phyloP scores from a whole-genome alignment of 30 jellyfish, hydroid and myxozoan genomes.

The Morbakka virulenta region DNA sequence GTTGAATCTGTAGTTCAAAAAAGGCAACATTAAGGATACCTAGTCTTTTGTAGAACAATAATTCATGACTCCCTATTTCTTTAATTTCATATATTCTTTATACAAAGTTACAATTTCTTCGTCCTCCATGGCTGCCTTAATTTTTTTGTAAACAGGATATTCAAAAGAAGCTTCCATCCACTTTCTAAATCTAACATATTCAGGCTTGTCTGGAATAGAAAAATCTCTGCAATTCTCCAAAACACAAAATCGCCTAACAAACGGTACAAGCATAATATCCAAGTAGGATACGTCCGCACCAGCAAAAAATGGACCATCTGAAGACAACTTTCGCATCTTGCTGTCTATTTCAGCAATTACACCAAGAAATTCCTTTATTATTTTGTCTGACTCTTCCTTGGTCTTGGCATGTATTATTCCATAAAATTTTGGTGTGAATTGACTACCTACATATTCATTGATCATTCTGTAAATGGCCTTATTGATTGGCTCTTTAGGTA shows the following conservation, averaged over 20 bases:
- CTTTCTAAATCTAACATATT: conserved; percentile 11
- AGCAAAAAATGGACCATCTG: conserved; percentile 58
- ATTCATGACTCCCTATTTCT: neutral
- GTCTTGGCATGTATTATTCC: conserved; percentile 22
- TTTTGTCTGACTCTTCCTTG: conserved; percentile 34
- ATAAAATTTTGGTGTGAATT: conserved; percentile 40
- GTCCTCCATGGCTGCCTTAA: neutral
- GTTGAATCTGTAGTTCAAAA: no score
- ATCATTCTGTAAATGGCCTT: conserved; percentile 53
- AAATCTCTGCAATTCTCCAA: conserved; percentile 35
- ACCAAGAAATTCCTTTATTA: conserved; percentile 3
- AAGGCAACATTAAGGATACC: no score
- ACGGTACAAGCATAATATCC: conserved; percentile 57
- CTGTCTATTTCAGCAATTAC: conserved; percentile 20
- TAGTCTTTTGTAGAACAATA: no score
- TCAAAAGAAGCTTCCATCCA: conserved; percentile 57
- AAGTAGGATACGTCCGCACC: conserved; percentile 46
- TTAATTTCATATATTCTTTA: neutral
- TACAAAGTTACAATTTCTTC: neutral
- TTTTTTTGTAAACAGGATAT: conserved; percentile 39
- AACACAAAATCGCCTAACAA: conserved; percentile 21
- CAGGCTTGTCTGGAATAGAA: conserved; percentile 41
- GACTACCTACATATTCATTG: conserved; percentile 47
- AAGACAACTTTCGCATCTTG: neutral
- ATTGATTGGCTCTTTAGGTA: conserved; percentile 58